Evolutionary conservation across 2,888 invertebrate genomes (phyloP).

Genomic region (Scrobipalpa atriplicella): DNA sequence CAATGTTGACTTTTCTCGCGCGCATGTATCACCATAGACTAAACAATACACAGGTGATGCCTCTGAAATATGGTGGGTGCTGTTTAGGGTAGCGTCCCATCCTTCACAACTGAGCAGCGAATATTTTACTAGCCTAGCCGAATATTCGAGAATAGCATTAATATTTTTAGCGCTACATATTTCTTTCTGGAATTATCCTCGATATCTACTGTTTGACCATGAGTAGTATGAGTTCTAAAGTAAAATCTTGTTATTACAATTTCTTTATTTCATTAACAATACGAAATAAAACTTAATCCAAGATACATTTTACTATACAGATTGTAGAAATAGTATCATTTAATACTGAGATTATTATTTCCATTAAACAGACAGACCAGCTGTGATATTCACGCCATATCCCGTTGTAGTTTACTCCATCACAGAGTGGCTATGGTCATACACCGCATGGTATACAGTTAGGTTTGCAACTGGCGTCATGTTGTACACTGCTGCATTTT

Average conservation of each 20-base stretch:
- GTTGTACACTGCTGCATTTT: too few relatives aligned
- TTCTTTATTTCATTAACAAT: too few relatives aligned
- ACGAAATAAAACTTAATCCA: too few relatives aligned
- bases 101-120: background rate
- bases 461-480: too few relatives aligned
- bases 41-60: constrained; percentile 25
- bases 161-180: background rate
- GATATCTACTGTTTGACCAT: too few relatives aligned
- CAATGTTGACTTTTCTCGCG: constrained; percentile 9
- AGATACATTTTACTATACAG: too few relatives aligned
- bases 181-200: too few relatives aligned
- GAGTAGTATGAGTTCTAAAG: too few relatives aligned
- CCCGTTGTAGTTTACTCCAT: constrained; percentile 11
- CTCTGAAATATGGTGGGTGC: constrained; percentile 6
- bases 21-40: constrained; percentile 14
- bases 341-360: too few relatives aligned
- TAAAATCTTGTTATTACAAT: too few relatives aligned
- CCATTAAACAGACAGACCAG: background rate
- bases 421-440: background rate
- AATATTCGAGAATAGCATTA: background rate
- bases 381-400: constrained; percentile 6
- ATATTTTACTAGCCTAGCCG: background rate
- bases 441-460: background rate
- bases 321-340: too few relatives aligned
- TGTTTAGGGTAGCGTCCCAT: background rate